A percentile compares a stretch with the other conserved stretches of the same genome.
These are phyloP conservation scores for Drosophila mojavensis DNA, from an alignment of 1,140 invertebrate species.

Conservation along the genomic window DNA sequence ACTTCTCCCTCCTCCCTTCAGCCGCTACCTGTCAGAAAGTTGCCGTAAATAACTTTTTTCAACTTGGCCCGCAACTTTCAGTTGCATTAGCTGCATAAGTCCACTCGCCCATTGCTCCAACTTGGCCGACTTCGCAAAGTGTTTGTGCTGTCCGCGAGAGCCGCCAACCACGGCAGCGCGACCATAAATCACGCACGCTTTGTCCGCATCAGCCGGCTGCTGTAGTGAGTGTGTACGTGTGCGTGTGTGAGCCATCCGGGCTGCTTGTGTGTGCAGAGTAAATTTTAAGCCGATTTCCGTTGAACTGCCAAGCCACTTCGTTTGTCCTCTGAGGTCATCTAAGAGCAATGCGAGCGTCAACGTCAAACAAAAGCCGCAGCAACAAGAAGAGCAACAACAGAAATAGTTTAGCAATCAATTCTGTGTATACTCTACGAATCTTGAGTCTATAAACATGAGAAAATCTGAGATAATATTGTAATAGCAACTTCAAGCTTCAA, in stretches of 20 bases:
- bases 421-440: not conserved
- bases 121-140: constrained; percentile 31
- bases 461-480: no score
- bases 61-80: constrained; percentile 36
- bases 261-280: constrained; percentile 26
- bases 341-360: constrained; percentile 47
- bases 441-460: no score
- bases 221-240: constrained; percentile 19
- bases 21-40: constrained; percentile 28
- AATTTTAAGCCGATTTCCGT: constrained; percentile 75
- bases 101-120: constrained; percentile 23
- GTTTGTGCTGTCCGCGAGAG: constrained; percentile 23
- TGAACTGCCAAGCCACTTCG: constrained; percentile 50
- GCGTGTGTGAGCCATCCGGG: not conserved
- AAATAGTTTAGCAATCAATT: not conserved
- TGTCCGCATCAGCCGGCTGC: constrained; percentile 23
- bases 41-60: constrained; percentile 71
- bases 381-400: not conserved
- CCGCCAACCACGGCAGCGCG: constrained; percentile 14
- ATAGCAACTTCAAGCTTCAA: no score
- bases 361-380: constrained; percentile 25
- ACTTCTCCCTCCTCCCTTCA: not conserved
- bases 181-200: constrained; percentile 68
- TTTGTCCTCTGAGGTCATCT: constrained; percentile 52
- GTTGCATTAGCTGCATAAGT: constrained; percentile 74